A percentile compares a stretch with the other conserved stretches of the same genome.
phyloP scores from a whole-genome alignment of 2,113 vertebrate species.

The Candoia aspera region DNA sequence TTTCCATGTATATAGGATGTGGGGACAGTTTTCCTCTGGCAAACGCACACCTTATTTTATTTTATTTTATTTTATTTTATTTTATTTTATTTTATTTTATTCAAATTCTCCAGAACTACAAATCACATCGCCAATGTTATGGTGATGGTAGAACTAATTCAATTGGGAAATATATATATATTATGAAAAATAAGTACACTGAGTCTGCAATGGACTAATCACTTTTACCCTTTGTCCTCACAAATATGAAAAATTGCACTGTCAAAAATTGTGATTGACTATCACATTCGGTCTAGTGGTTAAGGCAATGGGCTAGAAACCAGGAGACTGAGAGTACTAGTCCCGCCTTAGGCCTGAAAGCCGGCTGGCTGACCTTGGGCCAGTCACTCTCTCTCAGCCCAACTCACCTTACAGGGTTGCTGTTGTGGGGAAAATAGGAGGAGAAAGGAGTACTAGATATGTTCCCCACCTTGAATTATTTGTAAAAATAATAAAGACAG shows the following conservation, averaged over 20 bases:
- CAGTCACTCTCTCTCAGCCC: too few relatives aligned
- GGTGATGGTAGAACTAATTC: background rate
- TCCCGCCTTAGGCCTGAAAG: too few relatives aligned
- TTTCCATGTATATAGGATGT: background rate
- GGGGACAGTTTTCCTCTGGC: background rate
- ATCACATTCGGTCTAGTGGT: background rate
- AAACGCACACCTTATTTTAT: background rate
- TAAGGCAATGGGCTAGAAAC: too few relatives aligned
- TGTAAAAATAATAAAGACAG: too few relatives aligned
- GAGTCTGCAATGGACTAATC: background rate
- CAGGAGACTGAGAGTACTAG: too few relatives aligned
- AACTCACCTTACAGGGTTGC: too few relatives aligned
- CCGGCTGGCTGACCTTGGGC: too few relatives aligned
- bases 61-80: background rate
- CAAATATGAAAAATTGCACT: background rate
- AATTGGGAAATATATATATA: background rate
- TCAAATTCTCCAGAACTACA: background rate
- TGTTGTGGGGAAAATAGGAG: too few relatives aligned
- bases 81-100: background rate
- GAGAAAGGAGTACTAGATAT: too few relatives aligned
- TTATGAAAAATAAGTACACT: background rate
- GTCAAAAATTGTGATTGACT: background rate
- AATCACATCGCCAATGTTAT: background rate
- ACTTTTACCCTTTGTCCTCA: background rate
- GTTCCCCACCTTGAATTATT: too few relatives aligned